Conservation (phyloP, 2,113 vertebrate genomes). For the Camelus dromedarius region DNA sequence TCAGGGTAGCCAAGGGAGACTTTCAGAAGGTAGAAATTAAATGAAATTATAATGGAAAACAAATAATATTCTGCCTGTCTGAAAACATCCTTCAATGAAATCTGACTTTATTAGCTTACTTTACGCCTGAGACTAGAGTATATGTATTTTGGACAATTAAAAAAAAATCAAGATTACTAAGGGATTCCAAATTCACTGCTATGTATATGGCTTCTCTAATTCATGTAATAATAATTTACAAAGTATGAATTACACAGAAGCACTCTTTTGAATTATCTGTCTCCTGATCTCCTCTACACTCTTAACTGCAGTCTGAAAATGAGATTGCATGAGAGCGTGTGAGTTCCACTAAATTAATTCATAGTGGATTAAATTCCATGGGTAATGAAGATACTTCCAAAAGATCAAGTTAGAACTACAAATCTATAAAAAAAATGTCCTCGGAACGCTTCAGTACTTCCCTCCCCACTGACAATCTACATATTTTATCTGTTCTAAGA, state of each 20-base stretch:
- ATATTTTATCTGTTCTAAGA: neutral
- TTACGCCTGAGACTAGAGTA: neutral
- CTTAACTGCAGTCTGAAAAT: neutral
- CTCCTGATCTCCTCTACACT: neutral
- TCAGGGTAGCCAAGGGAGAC: neutral
- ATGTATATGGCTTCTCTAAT: neutral
- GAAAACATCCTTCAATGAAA: neutral
- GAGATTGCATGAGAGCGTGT: rapidly evolving
- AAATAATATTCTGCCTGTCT: neutral
- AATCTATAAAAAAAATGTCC: neutral
- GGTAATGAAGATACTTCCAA: neutral
- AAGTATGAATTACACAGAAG: neutral
- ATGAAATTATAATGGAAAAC: neutral
- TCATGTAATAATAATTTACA: neutral
- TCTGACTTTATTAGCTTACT: neutral
- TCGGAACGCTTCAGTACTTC: neutral
- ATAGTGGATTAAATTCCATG: neutral
- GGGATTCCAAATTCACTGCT: neutral
- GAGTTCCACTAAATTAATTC: neutral
- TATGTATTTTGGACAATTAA: neutral
- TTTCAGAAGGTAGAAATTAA: neutral
- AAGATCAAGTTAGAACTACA: neutral
- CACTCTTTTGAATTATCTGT: neutral
- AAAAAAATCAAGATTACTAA: neutral
- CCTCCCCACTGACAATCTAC: neutral